Base-by-base conservation (phyloP, 2,113 vertebrate genomes). In the Oryzias curvinotus region DNA sequence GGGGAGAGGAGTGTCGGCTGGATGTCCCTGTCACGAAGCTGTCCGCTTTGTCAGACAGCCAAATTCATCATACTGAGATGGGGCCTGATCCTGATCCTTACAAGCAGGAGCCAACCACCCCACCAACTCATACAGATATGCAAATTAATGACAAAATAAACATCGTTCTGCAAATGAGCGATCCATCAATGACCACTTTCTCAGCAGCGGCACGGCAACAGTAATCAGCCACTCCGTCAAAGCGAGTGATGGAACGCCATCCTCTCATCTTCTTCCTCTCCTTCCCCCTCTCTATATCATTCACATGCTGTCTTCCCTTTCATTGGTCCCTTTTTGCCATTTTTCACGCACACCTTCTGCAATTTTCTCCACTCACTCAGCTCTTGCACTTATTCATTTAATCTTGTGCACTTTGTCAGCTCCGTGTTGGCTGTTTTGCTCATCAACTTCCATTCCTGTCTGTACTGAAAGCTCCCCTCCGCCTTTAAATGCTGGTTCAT, bases 131-230 rank as follows among this genome's bases (percentile, higher is more conserved):
- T 86, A 87, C 78, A 77, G 83, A 85, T 87, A 89, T 89, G 89
- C 79, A 90, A 87, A 90, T 88, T 50, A 80, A 83, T 42, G 30
- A 77, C 64, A 86, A 86, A 86, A 86, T 83, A 90, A 90, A 87
- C 86, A 87, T 73, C 81, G 65, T 72, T 74, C 73, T 15, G 65
- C 65, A 85, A 85, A 76, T 63, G 74, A 84, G 73, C 77, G 75
- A 89, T 90, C 87, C 80, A 90, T 90, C 89, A 88, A 77, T 77
- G 85, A 84, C 85, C 68, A 47, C 59, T 80, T 83, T 81, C 67
- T 69, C 63, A 74, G 85, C 81, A 68, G 55, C 73, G 68, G 76
- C 77, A 71, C 63, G 5, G 86, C 81, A 68, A 77, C 83, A 85
- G 77, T 68, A 83, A 88, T 85, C 81, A 78, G 72, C 70, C 72